These are phyloP conservation scores for Artibeus lituratus DNA, from an alignment of 2,797 vertebrate genomes.

Conservation along the genomic window DNA sequence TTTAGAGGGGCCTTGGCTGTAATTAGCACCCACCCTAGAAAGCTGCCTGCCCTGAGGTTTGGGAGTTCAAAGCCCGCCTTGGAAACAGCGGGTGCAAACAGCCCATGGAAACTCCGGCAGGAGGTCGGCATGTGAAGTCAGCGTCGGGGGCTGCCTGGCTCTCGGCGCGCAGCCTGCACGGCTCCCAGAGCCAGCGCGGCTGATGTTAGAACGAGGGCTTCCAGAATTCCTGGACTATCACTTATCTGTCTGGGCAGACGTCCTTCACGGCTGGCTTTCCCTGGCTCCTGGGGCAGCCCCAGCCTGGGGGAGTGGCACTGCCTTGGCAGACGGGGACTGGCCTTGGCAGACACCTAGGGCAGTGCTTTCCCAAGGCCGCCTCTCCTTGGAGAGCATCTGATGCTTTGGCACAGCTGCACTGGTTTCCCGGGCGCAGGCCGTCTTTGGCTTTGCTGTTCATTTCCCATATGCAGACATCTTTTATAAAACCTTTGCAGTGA, in stretches of 20 bases:
- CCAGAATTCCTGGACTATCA: conserved; percentile 1
- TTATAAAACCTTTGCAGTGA: not conserved
- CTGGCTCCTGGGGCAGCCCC: not conserved
- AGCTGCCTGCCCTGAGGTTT: not conserved
- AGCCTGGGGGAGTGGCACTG: not conserved
- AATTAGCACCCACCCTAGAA: conserved; percentile 44
- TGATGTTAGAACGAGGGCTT: not conserved
- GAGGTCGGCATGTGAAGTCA: not conserved
- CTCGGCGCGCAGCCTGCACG: not conserved
- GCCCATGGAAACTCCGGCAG: not conserved
- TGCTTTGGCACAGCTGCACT: not conserved
- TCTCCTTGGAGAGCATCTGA: conserved; percentile 9
- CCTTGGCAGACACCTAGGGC: not conserved
- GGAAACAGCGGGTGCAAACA: not conserved
- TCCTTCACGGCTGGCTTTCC: not conserved
- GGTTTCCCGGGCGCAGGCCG: not conserved
- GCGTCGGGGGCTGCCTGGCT: not conserved
- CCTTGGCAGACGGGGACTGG: not conserved
- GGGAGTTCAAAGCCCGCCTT: not conserved
- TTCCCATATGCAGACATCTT: not conserved
- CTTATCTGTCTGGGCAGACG: conserved; percentile 49
- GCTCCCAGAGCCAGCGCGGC: not conserved
- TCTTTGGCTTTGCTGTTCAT: not conserved
- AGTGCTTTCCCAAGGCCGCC: not conserved
- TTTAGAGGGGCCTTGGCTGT: not conserved